phyloP scores from a whole-genome alignment of 2,888 invertebrate genomes.

The Mongoloraphidia duomilia region DNA sequence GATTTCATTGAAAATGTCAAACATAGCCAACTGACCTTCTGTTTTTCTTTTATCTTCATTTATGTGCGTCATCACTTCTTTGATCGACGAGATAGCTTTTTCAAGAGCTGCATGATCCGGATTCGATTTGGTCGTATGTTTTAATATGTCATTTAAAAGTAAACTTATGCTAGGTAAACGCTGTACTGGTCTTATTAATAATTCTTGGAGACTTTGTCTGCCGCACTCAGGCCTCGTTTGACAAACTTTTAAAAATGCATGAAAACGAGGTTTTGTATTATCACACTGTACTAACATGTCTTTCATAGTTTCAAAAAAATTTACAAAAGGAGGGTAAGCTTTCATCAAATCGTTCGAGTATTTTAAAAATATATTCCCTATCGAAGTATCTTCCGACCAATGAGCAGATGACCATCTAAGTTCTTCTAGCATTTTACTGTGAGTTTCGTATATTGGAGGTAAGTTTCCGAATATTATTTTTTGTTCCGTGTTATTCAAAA shows the following conservation, averaged over 20 bases:
- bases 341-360: conserved; percentile 79
- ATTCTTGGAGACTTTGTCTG: conserved; percentile 85
- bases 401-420: conserved; percentile 49
- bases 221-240: conserved; percentile 92
- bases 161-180: conserved; percentile 91
- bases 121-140: conserved; percentile 78
- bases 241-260: conserved; percentile 94
- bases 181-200: conserved; percentile 95
- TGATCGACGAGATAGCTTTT: conserved; percentile 72
- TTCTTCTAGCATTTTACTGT: conserved; percentile 62
- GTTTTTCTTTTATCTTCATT: conserved; percentile 96
- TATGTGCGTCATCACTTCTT: conserved; percentile 90
- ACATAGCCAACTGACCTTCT: conserved; percentile 89
- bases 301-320: conserved; percentile 95
- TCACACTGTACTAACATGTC: conserved; percentile 85
- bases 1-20: conserved; percentile 95
- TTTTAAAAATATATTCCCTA: conserved; percentile 66
- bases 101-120: conserved; percentile 76
- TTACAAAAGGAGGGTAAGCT: conserved; percentile 95
- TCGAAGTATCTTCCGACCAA: conserved; percentile 65
- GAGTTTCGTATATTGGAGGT: conserved; percentile 86
- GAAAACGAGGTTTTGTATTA: conserved; percentile 86
- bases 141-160: conserved; percentile 84
- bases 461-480: conserved; percentile 93
- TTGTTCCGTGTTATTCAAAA: conserved; percentile 80